Conservation (phyloP, 2,113 vertebrate species). For the Arothron firmamentum region DNA sequence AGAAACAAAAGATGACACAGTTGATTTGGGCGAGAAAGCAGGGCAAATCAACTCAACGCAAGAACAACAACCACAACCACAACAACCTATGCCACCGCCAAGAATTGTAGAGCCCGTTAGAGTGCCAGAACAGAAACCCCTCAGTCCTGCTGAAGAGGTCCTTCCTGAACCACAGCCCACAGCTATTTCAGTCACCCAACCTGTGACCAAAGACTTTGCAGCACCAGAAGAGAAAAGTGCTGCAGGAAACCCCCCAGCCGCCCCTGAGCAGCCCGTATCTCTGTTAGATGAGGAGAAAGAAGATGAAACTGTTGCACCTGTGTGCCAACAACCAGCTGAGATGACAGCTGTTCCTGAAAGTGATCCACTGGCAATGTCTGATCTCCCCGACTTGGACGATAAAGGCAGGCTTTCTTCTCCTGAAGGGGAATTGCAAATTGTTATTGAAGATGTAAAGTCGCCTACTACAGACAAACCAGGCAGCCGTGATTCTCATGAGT, state of each 20-base stretch:
- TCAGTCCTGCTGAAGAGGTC: conserved; percentile 64
- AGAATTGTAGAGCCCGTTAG: conserved; percentile 45
- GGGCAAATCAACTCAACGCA: conserved; percentile 72
- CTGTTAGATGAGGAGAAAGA: conserved; percentile 67
- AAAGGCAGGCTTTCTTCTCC: conserved; percentile 42
- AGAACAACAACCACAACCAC: conserved; percentile 68
- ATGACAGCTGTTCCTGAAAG: conserved; percentile 40
- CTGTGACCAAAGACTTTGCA: conserved; percentile 45
- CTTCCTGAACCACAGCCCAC: conserved; percentile 53
- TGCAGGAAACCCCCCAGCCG: conserved; percentile 15
- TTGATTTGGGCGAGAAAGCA: conserved; percentile 38
- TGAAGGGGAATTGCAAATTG: conserved; percentile 50
- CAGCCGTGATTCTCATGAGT: conserved; percentile 74
- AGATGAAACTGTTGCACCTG: conserved; percentile 28
- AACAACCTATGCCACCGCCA: conserved; percentile 50
- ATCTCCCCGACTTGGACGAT: conserved; percentile 9
- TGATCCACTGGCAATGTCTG: conserved; percentile 15
- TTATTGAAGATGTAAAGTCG: conserved; percentile 57
- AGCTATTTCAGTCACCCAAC: conserved; percentile 38
- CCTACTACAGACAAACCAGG: conserved; percentile 61
- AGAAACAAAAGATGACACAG: conserved; percentile 71
- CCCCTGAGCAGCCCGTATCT: conserved; percentile 13
- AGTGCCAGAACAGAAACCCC: conserved; percentile 58
- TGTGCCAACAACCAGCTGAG: conserved; percentile 59
- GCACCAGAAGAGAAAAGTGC: conserved; percentile 49